Evolutionary conservation across 1,140 invertebrate species (phyloP).

Genomic region (Colletes latitarsis): DNA sequence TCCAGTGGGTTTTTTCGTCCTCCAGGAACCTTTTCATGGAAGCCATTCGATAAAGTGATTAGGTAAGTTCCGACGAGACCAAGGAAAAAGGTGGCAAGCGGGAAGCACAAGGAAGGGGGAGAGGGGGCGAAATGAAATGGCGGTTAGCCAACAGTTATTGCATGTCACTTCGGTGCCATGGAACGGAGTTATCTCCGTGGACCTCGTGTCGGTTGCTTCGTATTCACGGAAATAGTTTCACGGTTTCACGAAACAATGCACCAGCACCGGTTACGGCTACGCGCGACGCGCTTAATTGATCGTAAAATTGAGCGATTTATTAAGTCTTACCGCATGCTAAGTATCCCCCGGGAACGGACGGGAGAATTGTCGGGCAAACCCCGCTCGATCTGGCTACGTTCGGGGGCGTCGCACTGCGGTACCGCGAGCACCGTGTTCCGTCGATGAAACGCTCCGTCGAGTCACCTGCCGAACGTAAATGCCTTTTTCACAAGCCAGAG

Average conservation of each 20-base stretch:
- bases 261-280: neutral
- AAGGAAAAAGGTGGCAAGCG: conserved; percentile 49
- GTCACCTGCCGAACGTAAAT: neutral
- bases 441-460: neutral
- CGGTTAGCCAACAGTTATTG: conserved; percentile 63
- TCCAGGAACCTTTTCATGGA: conserved; percentile 64
- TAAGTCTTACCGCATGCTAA: conserved; percentile 26
- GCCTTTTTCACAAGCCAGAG: neutral
- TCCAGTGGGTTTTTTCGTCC: conserved; percentile 33
- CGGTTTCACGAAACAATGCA: conserved; percentile 48
- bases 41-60: conserved; percentile 75
- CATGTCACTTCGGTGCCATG: conserved; percentile 49
- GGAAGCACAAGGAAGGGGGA: neutral
- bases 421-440: neutral
- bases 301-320: conserved; percentile 43
- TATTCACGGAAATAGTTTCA: conserved; percentile 55
- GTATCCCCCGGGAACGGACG: neutral
- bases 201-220: conserved; percentile 25
- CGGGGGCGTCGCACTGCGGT: conserved; percentile 12
- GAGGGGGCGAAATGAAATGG: conserved; percentile 43
- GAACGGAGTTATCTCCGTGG: conserved; percentile 37
- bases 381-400: too few species aligned
- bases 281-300: conserved; percentile 26
- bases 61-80: conserved; percentile 70
- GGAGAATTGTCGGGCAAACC: neutral